Evolutionary conservation across 1,140 invertebrate genomes (phyloP).

Genomic region (Mactra quadrangularis): DNA sequence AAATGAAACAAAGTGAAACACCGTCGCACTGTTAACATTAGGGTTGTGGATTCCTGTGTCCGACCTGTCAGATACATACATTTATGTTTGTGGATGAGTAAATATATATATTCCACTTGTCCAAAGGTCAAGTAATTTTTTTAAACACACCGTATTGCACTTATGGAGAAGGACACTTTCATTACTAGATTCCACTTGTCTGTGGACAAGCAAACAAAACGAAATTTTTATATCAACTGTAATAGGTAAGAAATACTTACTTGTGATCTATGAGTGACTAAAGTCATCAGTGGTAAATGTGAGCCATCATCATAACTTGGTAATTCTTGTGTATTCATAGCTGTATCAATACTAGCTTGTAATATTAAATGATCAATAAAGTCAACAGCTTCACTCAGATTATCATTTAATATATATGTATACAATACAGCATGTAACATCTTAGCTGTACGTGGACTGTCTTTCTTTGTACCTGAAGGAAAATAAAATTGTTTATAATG

Average conservation of each 20-base stretch:
- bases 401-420: constrained; percentile 76
- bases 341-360: constrained; percentile 66
- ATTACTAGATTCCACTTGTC: too few relatives aligned
- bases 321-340: constrained; percentile 64
- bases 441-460: constrained; percentile 63
- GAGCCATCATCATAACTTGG: constrained; percentile 56
- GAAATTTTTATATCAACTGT: too few relatives aligned
- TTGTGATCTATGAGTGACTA: constrained; percentile 73
- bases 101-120: too few relatives aligned
- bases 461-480: constrained; percentile 14
- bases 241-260: constrained; percentile 65
- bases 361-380: constrained; percentile 79
- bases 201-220: too few relatives aligned
- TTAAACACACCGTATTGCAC: too few relatives aligned
- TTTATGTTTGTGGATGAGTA: too few relatives aligned
- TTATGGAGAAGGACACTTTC: too few relatives aligned
- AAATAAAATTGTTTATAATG: neutral
- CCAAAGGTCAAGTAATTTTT: too few relatives aligned
- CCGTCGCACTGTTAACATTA: too few relatives aligned
- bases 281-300: constrained; percentile 73
- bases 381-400: constrained; percentile 74
- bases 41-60: too few relatives aligned
- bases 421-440: constrained; percentile 80
- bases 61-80: too few relatives aligned
- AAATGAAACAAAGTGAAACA: too few relatives aligned